phyloP scores from a whole-genome alignment of 2,888 invertebrate genomes.

The Mallateleia sp. region DNA sequence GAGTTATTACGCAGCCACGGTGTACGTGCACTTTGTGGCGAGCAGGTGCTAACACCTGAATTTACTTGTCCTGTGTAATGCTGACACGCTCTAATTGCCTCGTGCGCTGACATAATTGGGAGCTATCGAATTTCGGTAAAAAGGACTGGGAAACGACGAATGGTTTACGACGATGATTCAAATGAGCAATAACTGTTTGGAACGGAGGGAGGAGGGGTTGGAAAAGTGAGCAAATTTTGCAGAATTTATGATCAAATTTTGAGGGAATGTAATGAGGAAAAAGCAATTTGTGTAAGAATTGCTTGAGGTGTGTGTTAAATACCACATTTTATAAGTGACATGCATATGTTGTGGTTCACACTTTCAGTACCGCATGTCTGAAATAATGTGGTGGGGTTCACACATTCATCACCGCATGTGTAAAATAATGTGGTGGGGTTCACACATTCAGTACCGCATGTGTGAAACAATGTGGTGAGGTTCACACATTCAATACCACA shows the following conservation, averaged over 20 bases:
- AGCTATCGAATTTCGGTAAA: conserved; percentile 54
- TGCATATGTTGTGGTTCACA: no score
- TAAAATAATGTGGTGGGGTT: no score
- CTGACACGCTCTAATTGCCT: conserved; percentile 68
- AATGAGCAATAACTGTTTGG: conserved; percentile 15
- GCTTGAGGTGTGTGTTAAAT: neutral
- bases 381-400: no score
- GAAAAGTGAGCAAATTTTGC: neutral
- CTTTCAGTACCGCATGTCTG: no score
- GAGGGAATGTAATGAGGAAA: neutral
- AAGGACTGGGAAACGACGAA: conserved; percentile 17
- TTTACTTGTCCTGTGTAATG: conserved; percentile 68
- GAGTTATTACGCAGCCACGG: conserved; percentile 66
- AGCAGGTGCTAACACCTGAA: conserved; percentile 71
- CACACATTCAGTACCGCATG: no score
- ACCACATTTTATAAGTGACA: no score
- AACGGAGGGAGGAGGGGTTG: neutral
- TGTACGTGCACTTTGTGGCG: conserved; percentile 71
- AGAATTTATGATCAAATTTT: neutral
- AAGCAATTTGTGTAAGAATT: neutral
- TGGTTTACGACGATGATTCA: neutral
- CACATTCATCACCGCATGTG: no score
- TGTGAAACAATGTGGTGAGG: no score
- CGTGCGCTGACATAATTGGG: conserved; percentile 62
- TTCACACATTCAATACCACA: no score